Evolutionary conservation across 2,113 vertebrate genomes (phyloP).

Genomic region (Hypanus sabinus): DNA sequence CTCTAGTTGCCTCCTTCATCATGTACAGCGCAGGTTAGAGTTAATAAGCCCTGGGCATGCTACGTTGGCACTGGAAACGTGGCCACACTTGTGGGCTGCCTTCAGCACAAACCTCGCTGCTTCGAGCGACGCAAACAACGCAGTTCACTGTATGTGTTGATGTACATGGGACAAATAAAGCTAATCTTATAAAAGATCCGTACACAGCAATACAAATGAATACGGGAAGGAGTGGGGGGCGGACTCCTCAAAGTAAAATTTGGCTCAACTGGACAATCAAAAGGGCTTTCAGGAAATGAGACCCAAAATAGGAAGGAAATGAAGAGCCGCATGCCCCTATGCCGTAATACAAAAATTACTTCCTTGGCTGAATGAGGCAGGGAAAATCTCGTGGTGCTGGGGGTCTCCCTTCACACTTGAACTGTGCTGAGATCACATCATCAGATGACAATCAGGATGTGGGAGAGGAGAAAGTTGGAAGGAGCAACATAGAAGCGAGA

Average conservation of each 20-base stretch:
- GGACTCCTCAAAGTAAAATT: not conserved
- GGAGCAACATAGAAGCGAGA: not conserved
- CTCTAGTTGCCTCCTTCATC: too few species aligned
- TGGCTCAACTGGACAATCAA: not conserved
- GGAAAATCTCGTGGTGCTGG: too few species aligned
- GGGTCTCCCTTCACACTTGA: not conserved
- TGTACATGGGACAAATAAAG: too few species aligned
- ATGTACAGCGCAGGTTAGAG: too few species aligned
- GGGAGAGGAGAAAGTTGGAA: not conserved
- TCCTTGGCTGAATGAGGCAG: not conserved
- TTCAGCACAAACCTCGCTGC: too few species aligned
- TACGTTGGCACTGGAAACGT: too few species aligned
- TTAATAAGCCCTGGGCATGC: too few species aligned
- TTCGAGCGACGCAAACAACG: too few species aligned
- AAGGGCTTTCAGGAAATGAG: not conserved
- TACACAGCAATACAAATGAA: not conserved
- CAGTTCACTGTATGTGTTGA: too few species aligned
- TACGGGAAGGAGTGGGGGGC: not conserved
- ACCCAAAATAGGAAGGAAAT: not conserved
- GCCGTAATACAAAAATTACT: not conserved
- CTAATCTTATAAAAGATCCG: not conserved
- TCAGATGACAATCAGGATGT: not conserved
- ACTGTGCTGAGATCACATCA: not conserved
- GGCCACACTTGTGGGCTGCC: too few species aligned
- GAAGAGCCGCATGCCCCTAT: too few species aligned